These are phyloP conservation scores for Semnornis frantzii DNA, from an alignment of 2,113 vertebrate genomes.

Conservation along the genomic window DNA sequence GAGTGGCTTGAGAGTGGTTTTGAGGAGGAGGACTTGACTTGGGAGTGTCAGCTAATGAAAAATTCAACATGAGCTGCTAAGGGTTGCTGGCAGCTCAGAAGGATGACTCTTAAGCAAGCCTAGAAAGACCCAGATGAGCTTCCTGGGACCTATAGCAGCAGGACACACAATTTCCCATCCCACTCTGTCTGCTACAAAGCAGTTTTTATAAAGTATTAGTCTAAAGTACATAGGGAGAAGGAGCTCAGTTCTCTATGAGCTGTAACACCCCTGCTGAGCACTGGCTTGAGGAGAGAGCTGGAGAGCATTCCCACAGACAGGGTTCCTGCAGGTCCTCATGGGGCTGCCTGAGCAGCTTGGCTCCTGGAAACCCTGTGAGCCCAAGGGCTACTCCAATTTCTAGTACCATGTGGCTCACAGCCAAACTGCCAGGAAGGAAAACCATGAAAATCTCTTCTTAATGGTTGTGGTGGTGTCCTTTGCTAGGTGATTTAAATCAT, in stretches of 20 bases:
- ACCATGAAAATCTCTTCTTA: background rate
- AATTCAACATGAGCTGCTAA: too few relatives aligned
- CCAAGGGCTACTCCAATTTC: background rate
- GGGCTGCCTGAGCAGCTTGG: background rate
- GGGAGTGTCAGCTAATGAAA: too few relatives aligned
- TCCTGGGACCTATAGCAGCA: background rate
- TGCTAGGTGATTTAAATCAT: background rate
- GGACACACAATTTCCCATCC: accelerated
- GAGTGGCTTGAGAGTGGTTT: too few relatives aligned
- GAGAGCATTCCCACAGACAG: background rate
- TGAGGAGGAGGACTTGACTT: too few relatives aligned
- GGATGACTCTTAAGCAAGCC: background rate
- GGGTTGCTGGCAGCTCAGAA: too few relatives aligned
- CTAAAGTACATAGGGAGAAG: background rate
- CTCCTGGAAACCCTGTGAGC: background rate
- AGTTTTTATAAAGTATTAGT: background rate
- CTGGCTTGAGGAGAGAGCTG: background rate
- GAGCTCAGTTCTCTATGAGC: background rate
- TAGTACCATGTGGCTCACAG: background rate
- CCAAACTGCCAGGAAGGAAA: background rate
- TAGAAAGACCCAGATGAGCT: background rate
- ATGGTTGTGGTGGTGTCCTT: background rate
- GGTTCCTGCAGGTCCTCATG: background rate
- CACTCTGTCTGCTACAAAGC: background rate
- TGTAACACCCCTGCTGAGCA: background rate